Evolutionary conservation across 1,140 invertebrate species (phyloP).

Genomic region (Drosophila teissieri): DNA sequence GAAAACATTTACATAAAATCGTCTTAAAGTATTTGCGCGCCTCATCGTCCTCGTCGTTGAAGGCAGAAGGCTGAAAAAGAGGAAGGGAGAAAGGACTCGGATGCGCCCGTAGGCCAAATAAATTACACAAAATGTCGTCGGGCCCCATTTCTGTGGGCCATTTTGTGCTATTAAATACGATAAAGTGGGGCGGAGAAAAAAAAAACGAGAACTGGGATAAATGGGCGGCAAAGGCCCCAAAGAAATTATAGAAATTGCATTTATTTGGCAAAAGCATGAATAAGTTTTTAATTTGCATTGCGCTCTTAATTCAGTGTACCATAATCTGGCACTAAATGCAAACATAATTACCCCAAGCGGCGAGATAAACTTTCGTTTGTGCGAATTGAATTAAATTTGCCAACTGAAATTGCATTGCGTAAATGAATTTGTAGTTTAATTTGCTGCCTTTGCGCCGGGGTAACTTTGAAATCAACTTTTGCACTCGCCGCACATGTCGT

Average conservation of each 20-base stretch:
- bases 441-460: conserved; percentile 30
- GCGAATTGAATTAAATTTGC: conserved; percentile 68
- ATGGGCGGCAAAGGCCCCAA: conserved; percentile 13
- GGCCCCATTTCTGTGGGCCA: conserved; percentile 73
- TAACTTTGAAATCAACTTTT: conserved; percentile 76
- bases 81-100: conserved; percentile 27
- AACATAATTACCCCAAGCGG: conserved; percentile 63
- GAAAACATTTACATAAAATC: conserved; percentile 83
- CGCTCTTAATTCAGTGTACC: conserved; percentile 32
- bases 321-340: conserved; percentile 57
- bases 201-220: not conserved
- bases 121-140: conserved; percentile 76
- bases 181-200: conserved; percentile 32
- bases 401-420: conserved; percentile 68
- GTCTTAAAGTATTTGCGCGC: conserved; percentile 81
- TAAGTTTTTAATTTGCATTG: conserved; percentile 69
- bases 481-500: conserved; percentile 47
- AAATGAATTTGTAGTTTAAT: conserved; percentile 77
- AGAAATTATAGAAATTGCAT: conserved; percentile 62
- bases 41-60: conserved; percentile 55
- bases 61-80: not conserved
- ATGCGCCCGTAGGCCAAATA: conserved; percentile 76
- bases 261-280: conserved; percentile 51
- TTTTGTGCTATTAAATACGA: conserved; percentile 75
- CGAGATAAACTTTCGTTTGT: conserved; percentile 51